phyloP scores from a whole-genome alignment of 1,140 invertebrate genomes.

The Zeugodacus cucurbitae region DNA sequence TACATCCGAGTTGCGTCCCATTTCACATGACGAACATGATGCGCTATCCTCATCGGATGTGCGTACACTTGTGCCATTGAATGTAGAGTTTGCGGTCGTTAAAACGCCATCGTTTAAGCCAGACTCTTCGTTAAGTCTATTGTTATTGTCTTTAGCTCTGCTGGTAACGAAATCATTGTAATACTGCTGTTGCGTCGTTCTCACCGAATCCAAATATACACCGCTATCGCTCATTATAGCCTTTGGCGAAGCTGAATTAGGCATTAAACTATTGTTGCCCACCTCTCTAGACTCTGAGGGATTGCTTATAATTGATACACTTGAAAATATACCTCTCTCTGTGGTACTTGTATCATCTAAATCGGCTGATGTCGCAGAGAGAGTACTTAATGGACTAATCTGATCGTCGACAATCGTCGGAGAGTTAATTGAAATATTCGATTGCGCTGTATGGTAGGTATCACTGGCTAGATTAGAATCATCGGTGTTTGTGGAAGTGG shows the following conservation, averaged over 20 bases:
- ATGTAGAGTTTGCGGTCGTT: not conserved
- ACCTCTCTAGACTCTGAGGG: conserved; percentile 51
- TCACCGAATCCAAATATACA: conserved; percentile 63
- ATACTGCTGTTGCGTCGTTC: conserved; percentile 5
- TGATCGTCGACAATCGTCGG: conserved; percentile 60
- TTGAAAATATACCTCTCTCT: conserved; percentile 47
- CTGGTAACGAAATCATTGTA: conserved; percentile 30
- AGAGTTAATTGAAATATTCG: conserved; percentile 65
- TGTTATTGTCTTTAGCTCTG: conserved; percentile 46
- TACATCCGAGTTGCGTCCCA: conserved; percentile 62
- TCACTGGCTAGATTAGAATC: conserved; percentile 70
- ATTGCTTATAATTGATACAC: conserved; percentile 48
- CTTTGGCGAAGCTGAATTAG: conserved; percentile 48
- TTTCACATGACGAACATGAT: conserved; percentile 65
- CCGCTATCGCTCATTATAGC: conserved; percentile 69
- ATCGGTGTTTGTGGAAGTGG: conserved; percentile 36
- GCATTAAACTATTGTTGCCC: conserved; percentile 44
- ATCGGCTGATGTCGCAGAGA: conserved; percentile 53
- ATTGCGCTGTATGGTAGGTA: conserved; percentile 80
- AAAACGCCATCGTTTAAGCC: not conserved
- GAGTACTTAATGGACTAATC: conserved; percentile 55
- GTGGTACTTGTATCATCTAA: conserved; percentile 55
- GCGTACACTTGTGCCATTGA: conserved; percentile 27
- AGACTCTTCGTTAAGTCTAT: not conserved
- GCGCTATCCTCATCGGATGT: conserved; percentile 66